These are phyloP conservation scores for Amphibalanus amphitrite DNA, from an alignment of 1,140 invertebrate genomes.

Conservation along the genomic window DNA sequence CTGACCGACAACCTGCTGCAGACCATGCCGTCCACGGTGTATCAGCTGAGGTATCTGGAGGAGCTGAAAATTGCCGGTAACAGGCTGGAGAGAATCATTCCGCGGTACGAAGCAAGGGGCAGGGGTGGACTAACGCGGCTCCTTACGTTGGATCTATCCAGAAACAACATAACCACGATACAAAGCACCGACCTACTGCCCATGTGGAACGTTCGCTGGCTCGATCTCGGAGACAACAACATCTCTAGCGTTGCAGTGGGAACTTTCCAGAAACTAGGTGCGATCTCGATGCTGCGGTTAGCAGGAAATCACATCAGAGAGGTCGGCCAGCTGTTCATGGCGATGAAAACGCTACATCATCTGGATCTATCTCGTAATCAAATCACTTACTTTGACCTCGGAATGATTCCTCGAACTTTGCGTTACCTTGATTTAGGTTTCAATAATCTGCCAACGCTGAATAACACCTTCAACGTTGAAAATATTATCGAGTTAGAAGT, in stretches of 20 bases:
- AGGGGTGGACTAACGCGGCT: slow-evolving; percentile 48
- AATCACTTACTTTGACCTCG: slow-evolving; percentile 35
- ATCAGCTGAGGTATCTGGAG: background rate
- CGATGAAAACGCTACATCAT: slow-evolving; percentile 30
- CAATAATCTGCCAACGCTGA: slow-evolving; percentile 68
- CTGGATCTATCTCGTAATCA: slow-evolving; percentile 48
- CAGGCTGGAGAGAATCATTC: background rate
- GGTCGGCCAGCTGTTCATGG: slow-evolving; percentile 32
- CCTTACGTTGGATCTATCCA: slow-evolving; percentile 56
- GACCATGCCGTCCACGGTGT: background rate
- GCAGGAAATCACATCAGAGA: slow-evolving; percentile 64
- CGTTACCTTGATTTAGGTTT: slow-evolving; percentile 69
- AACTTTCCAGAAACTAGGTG: slow-evolving; percentile 65
- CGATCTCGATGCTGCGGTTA: slow-evolving; percentile 64
- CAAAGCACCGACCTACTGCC: slow-evolving; percentile 63
- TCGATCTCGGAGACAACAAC: slow-evolving; percentile 76
- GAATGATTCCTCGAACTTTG: slow-evolving; percentile 57
- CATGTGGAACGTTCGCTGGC: slow-evolving; percentile 58
- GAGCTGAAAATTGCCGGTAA: background rate
- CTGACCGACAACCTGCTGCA: background rate
- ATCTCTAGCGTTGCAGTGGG: slow-evolving; percentile 60
- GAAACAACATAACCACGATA: slow-evolving; percentile 58
- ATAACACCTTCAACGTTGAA: slow-evolving; percentile 63
- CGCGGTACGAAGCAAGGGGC: background rate
- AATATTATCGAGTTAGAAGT: slow-evolving; percentile 59